Conservation (phyloP, 2,113 vertebrate species). For the Arothron firmamentum region DNA sequence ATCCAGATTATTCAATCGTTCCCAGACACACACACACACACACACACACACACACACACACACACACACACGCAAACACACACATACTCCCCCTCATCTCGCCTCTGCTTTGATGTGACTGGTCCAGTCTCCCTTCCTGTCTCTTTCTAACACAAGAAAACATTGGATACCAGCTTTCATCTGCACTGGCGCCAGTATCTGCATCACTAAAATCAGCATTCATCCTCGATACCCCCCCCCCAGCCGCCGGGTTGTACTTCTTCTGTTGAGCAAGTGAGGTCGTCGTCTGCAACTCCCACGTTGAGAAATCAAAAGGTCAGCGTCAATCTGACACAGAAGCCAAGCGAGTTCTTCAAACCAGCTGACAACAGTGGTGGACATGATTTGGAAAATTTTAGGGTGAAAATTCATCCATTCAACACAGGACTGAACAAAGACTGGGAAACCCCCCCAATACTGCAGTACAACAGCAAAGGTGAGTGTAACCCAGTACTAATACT, state of each 20-base stretch:
- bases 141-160: conserved; percentile 15
- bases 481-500: too few relatives aligned
- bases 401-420: conserved; percentile 13
- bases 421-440: not conserved
- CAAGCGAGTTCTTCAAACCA: conserved; percentile 14
- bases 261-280: too few relatives aligned
- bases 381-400: conserved; percentile 40
- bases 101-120: conserved; percentile 26
- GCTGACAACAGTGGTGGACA: not conserved
- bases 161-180: conserved; percentile 10
- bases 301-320: conserved; percentile 62
- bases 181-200: not conserved
- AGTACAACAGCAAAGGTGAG: too few relatives aligned
- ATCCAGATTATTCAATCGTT: conserved; percentile 55
- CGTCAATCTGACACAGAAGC: conserved; percentile 42
- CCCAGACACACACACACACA: conserved; percentile 38
- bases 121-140: conserved; percentile 29
- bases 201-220: conserved; percentile 20
- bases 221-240: too few relatives aligned
- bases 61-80: conserved; percentile 46
- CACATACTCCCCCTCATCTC: conserved; percentile 35
- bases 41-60: conserved; percentile 46
- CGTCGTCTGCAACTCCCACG: conserved; percentile 32
- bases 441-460: not conserved
- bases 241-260: too few relatives aligned